Evolutionary conservation across 2,888 invertebrate genomes (phyloP).

Genomic region (Temnothorax ravouxi): DNA sequence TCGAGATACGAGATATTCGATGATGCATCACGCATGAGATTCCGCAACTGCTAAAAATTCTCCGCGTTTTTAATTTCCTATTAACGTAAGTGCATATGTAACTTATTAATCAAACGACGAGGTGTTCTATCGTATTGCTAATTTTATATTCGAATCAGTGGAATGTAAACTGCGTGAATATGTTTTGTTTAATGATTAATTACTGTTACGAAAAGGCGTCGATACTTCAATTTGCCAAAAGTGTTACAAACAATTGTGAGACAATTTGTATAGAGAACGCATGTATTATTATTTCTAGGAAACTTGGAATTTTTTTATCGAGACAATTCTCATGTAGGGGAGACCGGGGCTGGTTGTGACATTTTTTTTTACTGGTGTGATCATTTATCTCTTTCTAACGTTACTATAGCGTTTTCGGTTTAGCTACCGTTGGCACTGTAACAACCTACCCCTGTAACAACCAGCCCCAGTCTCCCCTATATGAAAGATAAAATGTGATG

Average conservation of each 20-base stretch:
- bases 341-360: too few species aligned
- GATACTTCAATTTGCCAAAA: neutral
- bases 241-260: conserved; percentile 2
- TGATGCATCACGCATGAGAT: neutral
- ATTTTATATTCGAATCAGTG: conserved; percentile 24
- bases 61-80: neutral
- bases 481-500: conserved; percentile 5
- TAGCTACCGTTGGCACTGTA: too few species aligned
- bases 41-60: neutral
- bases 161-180: neutral
- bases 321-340: conserved; percentile 12
- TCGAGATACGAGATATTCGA: neutral
- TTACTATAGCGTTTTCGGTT: too few species aligned
- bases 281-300: neutral
- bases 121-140: neutral
- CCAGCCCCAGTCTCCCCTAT: too few species aligned
- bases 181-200: neutral
- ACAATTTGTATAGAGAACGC: neutral
- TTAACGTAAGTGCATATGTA: neutral
- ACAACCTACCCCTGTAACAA: too few species aligned
- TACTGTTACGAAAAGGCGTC: neutral
- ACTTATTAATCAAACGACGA: neutral
- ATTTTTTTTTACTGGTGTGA: too few species aligned
- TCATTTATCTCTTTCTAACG: too few species aligned
- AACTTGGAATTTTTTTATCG: neutral